phyloP scores from a whole-genome alignment of 2,113 vertebrate genomes.

The Cyanoramphus novaezelandiae region DNA sequence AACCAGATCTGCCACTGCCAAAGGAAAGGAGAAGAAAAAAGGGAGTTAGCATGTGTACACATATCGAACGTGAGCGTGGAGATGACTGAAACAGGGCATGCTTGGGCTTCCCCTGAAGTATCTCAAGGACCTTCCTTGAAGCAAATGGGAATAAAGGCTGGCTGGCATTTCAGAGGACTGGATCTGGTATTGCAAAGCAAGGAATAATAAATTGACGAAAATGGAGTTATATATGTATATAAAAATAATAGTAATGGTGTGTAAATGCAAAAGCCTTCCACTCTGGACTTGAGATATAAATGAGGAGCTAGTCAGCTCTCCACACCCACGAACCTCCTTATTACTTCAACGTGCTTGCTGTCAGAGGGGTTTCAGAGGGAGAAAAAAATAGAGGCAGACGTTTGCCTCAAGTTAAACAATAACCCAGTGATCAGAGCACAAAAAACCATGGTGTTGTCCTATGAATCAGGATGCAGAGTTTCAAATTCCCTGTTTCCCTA shows the following conservation, averaged over 20 bases:
- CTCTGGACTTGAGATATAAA: not conserved
- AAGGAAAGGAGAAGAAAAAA: conserved; percentile 22
- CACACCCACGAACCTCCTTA: not conserved
- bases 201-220: not conserved
- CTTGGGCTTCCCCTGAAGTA: not conserved
- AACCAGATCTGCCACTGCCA: conserved; percentile 72
- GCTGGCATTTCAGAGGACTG: not conserved
- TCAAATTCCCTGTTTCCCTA: not conserved
- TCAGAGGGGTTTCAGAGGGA: not conserved
- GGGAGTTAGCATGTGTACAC: not conserved
- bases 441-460: not conserved
- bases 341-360: not conserved
- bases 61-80: fast-evolving
- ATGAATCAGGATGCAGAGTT: not conserved
- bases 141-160: not conserved
- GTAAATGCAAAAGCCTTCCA: fast-evolving
- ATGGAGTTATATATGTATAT: not conserved
- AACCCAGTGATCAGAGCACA: not conserved
- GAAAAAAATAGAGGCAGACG: not conserved
- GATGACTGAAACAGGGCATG: not conserved
- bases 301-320: not conserved
- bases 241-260: fast-evolving
- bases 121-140: not conserved
- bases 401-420: not conserved
- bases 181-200: not conserved